A percentile compares a stretch with the other conserved stretches of the same genome.
Evolutionary conservation across 1,140 invertebrate genomes (phyloP).

Genomic region (Lepidotrigona ventralis): DNA sequence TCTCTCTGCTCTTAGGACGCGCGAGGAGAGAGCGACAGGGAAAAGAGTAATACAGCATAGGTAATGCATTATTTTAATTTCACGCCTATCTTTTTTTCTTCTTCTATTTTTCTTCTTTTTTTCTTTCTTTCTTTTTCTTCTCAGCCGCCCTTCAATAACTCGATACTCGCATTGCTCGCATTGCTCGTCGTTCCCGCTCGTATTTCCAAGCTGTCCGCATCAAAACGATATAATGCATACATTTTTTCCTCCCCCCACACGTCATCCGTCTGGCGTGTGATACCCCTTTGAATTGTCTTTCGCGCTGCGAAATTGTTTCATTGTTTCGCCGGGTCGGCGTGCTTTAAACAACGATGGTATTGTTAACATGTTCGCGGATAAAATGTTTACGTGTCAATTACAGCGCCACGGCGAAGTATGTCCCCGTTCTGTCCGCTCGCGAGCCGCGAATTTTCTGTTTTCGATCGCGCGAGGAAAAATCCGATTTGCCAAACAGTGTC

Average conservation of each 20-base stretch:
- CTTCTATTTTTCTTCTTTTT: too few relatives aligned
- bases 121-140: not conserved
- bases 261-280: not conserved
- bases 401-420: not conserved
- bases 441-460: not conserved
- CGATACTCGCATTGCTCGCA: not conserved
- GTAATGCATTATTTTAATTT: conserved; percentile 43
- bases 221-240: conserved; percentile 15
- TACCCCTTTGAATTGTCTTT: not conserved
- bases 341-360: not conserved
- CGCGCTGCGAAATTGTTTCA: not conserved
- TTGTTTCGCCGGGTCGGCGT: not conserved
- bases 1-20: not conserved
- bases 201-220: not conserved
- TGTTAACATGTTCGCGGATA: not conserved
- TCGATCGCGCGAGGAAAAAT: not conserved
- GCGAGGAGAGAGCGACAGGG: not conserved
- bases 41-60: not conserved
- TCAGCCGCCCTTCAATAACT: conserved; percentile 6
- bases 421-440: not conserved
- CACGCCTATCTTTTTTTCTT: not conserved
- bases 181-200: not conserved
- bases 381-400: conserved; percentile 19
- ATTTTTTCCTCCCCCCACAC: not conserved
- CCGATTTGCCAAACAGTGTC: not conserved